Conservation (phyloP, 2,888 invertebrate species). For the Sisyra nigra region DNA sequence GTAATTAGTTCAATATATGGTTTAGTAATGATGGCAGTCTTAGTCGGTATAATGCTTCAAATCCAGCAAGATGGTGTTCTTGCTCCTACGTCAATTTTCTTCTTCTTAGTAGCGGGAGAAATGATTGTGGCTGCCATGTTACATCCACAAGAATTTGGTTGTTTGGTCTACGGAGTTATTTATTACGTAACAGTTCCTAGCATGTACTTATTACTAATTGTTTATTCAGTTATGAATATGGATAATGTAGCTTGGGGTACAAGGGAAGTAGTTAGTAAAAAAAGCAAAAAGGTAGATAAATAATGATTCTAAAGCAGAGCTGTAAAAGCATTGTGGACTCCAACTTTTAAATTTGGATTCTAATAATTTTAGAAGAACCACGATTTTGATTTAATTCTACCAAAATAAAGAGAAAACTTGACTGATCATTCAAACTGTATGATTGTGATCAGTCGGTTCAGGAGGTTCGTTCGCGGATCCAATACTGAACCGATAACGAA, state of each 20-base stretch:
- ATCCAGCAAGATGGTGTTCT: constrained; percentile 62
- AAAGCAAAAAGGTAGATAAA: constrained; percentile 3
- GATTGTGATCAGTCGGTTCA: too few species aligned
- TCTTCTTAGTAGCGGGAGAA: constrained; percentile 53
- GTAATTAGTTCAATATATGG: constrained; percentile 63
- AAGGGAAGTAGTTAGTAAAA: constrained; percentile 41
- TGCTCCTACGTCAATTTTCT: constrained; percentile 74
- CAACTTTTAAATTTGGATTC: too few species aligned
- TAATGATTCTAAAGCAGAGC: too few species aligned
- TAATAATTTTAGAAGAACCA: too few species aligned
- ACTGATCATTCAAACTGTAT: too few species aligned
- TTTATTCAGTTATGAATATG: constrained; percentile 84
- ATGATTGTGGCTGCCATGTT: constrained; percentile 47
- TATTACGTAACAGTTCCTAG: constrained; percentile 88
- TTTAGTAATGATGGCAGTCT: constrained; percentile 74
- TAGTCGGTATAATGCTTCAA: constrained; percentile 65
- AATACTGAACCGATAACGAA: too few species aligned
- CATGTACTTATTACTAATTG: constrained; percentile 84
- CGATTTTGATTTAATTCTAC: too few species aligned
- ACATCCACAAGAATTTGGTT: constrained; percentile 66
- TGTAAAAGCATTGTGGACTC: too few species aligned
- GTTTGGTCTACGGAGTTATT: constrained; percentile 56
- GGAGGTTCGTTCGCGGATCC: too few species aligned
- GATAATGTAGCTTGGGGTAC: constrained; percentile 94
- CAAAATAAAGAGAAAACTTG: too few species aligned